Conservation (phyloP, 2,797 vertebrate species). For the Pseudochirops corinnae region DNA sequence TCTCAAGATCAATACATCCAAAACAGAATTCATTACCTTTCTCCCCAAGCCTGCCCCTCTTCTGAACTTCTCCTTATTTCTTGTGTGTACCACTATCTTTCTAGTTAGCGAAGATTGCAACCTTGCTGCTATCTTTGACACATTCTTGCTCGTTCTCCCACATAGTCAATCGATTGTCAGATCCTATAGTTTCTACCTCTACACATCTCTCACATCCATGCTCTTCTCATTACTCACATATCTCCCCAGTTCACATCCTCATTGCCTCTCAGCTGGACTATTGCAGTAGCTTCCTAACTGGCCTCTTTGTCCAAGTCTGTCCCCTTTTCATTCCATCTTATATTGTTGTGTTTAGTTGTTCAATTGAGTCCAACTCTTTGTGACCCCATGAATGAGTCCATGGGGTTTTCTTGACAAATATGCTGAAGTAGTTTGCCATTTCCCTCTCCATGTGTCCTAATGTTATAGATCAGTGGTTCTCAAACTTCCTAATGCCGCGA, state of each 20-base stretch:
- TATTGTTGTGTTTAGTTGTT: background rate
- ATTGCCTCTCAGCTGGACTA: background rate
- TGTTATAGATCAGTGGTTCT: background rate
- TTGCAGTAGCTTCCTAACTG: background rate
- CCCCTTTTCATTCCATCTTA: background rate
- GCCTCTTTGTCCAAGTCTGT: background rate
- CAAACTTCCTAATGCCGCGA: too few species aligned
- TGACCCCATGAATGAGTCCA: background rate
- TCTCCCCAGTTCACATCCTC: background rate
- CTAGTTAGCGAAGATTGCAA: background rate
- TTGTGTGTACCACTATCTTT: background rate
- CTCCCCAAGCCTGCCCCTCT: background rate
- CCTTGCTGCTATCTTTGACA: background rate
- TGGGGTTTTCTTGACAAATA: background rate
- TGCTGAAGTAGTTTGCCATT: background rate
- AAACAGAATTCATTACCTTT: background rate
- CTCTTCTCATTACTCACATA: background rate
- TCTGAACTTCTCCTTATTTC: background rate
- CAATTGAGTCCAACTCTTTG: background rate
- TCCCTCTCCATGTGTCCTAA: background rate
- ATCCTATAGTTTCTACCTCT: background rate
- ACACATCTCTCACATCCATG: background rate
- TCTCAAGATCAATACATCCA: background rate
- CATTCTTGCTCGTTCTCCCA: background rate
- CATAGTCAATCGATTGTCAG: background rate